phyloP scores from a whole-genome alignment of 2,888 invertebrate species.

The Lathronympha strigana region DNA sequence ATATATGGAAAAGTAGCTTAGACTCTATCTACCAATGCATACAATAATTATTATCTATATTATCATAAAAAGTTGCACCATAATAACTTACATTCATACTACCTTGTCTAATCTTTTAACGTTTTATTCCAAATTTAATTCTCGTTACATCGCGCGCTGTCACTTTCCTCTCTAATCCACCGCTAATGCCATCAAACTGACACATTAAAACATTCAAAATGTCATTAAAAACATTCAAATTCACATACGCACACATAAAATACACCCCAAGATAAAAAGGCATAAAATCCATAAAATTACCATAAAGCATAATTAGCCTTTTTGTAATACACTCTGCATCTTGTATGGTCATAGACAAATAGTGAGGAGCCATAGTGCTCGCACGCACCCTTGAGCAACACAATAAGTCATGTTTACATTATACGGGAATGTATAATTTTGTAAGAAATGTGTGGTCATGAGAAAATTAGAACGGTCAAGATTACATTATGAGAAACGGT shows the following conservation, averaged over 20 bases:
- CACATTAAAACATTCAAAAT: slow-evolving; percentile 61
- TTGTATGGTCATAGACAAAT: slow-evolving; percentile 47
- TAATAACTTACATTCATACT: slow-evolving; percentile 18
- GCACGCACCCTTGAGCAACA: slow-evolving; percentile 45
- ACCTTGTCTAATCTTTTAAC: slow-evolving; percentile 20
- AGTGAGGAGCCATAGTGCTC: slow-evolving; percentile 60
- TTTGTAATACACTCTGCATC: slow-evolving; percentile 76
- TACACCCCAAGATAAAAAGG: slow-evolving; percentile 67
- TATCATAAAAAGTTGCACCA: not conserved
- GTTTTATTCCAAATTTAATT: slow-evolving; percentile 29
- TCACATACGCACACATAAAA: slow-evolving; percentile 69
- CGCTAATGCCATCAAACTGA: slow-evolving; percentile 65
- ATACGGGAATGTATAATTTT: slow-evolving; percentile 80
- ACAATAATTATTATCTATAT: not conserved
- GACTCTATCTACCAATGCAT: no score
- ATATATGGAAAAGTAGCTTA: no score
- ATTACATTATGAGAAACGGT: slow-evolving; percentile 56
- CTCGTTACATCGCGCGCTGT: slow-evolving; percentile 20
- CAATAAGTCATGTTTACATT: slow-evolving; percentile 80
- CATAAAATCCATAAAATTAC: slow-evolving; percentile 72
- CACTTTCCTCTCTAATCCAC: slow-evolving; percentile 43
- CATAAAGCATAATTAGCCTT: slow-evolving; percentile 79
- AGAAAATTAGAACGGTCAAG: slow-evolving; percentile 68
- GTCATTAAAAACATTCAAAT: slow-evolving; percentile 52
- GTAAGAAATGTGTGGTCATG: slow-evolving; percentile 75